These are phyloP conservation scores for Paralinhomoeus sp. DNA, from an alignment of 2,888 invertebrate species.

Conservation along the genomic window DNA sequence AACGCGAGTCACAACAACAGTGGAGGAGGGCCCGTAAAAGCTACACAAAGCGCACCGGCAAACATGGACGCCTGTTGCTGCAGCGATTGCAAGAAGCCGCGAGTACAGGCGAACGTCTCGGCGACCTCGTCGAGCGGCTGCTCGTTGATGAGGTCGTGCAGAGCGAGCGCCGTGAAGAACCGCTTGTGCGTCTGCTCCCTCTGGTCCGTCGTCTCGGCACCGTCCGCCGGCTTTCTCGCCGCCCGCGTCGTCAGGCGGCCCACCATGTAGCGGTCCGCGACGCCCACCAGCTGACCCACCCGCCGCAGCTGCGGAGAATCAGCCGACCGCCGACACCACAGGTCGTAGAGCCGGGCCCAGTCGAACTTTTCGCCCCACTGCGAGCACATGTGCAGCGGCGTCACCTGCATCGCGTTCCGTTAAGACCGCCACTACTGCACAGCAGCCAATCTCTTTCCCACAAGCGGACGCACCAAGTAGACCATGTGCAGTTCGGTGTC, in stretches of 20 bases:
- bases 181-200: slow-evolving; percentile 22
- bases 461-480: slow-evolving; percentile 44
- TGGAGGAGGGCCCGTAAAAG: too few relatives aligned
- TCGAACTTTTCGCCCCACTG: slow-evolving; percentile 50
- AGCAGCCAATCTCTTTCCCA: not conserved
- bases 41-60: slow-evolving; percentile 42
- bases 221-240: not conserved
- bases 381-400: slow-evolving; percentile 64
- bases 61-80: slow-evolving; percentile 85
- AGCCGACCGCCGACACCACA: slow-evolving; percentile 56
- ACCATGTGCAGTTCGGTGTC: slow-evolving; percentile 83
- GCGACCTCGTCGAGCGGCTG: slow-evolving; percentile 49
- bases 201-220: not conserved
- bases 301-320: slow-evolving; percentile 51
- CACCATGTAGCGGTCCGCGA: slow-evolving; percentile 55
- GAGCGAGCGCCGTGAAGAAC: slow-evolving; percentile 48
- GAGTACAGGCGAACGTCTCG: slow-evolving; percentile 56
- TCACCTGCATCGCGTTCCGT: slow-evolving; percentile 33
- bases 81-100: slow-evolving; percentile 71
- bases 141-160: slow-evolving; percentile 80
- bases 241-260: slow-evolving; percentile 32
- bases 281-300: slow-evolving; percentile 58
- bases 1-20: too few relatives aligned
- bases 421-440: not conserved
- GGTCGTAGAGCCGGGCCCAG: slow-evolving; percentile 39